phyloP scores from a whole-genome alignment of 2,797 vertebrate species.

The Neomorphus geoffroyi region DNA sequence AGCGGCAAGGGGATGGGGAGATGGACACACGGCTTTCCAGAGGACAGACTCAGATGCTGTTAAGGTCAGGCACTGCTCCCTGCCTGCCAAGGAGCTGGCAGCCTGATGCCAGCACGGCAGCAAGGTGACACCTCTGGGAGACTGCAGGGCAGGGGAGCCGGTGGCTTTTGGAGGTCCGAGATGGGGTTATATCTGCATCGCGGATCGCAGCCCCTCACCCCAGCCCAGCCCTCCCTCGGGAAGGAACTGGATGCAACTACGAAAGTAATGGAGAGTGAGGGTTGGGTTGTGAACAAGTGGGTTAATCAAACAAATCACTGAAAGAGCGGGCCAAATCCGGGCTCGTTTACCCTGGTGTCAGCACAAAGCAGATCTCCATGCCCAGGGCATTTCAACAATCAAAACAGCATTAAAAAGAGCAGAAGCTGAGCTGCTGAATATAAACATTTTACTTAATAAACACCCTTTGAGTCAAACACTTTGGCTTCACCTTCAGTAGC shows the following conservation, averaged over 20 bases:
- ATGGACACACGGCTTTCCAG: neutral
- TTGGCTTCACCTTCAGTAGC: conserved; percentile 18
- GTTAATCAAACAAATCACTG: neutral
- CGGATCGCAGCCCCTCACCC: neutral
- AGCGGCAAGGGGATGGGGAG: neutral
- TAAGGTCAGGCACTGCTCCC: neutral
- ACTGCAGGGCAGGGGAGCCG: neutral
- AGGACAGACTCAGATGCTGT: neutral
- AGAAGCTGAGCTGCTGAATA: neutral
- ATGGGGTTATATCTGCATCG: neutral
- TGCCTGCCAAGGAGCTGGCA: neutral
- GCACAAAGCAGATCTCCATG: neutral
- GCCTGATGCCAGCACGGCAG: neutral
- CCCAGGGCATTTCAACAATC: neutral
- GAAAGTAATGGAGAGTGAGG: neutral
- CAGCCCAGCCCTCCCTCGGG: neutral
- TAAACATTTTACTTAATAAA: neutral
- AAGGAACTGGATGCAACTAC: neutral
- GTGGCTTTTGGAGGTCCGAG: accelerated
- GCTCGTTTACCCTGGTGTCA: accelerated
- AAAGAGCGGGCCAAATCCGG: neutral
- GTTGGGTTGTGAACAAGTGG: neutral
- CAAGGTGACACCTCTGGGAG: neutral
- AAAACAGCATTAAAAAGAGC: neutral
- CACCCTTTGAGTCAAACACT: neutral